phyloP scores from a whole-genome alignment of 1,140 invertebrate genomes.

The Whitmania pigra region DNA sequence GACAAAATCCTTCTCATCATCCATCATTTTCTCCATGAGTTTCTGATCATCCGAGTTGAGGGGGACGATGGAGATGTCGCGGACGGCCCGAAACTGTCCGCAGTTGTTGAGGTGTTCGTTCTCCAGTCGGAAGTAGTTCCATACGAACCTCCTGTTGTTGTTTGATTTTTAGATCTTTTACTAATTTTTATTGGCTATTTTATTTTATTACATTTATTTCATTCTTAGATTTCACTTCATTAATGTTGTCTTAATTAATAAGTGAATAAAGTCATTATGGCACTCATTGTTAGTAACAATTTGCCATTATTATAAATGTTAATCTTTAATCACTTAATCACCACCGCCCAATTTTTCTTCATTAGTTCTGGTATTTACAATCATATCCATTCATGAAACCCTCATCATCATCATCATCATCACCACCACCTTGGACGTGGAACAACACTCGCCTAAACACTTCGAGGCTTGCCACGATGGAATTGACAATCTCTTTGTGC shows the following conservation, averaged over 20 bases:
- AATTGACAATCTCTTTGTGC: constrained; percentile 70
- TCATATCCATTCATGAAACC: neutral
- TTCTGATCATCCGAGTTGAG: constrained; percentile 35
- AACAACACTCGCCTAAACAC: constrained; percentile 60
- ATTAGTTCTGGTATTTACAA: neutral
- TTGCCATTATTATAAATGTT: no score
- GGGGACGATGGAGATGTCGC: constrained; percentile 94
- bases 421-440: neutral
- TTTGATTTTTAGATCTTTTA: neutral
- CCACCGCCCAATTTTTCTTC: no score
- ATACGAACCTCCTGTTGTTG: constrained; percentile 72
- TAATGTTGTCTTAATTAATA: no score
- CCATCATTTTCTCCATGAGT: constrained; percentile 86
- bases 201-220: no score
- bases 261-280: no score
- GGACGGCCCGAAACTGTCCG: constrained; percentile 93
- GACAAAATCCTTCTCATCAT: constrained; percentile 68
- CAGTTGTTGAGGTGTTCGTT: constrained; percentile 99
- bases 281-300: no score
- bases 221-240: no score
- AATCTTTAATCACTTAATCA: no score
- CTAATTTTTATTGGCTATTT: no score
- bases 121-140: constrained; percentile 99
- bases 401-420: neutral
- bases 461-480: constrained; percentile 78